phyloP scores from a whole-genome alignment of 2,888 invertebrate species.

The Zaprionus lineosus region DNA sequence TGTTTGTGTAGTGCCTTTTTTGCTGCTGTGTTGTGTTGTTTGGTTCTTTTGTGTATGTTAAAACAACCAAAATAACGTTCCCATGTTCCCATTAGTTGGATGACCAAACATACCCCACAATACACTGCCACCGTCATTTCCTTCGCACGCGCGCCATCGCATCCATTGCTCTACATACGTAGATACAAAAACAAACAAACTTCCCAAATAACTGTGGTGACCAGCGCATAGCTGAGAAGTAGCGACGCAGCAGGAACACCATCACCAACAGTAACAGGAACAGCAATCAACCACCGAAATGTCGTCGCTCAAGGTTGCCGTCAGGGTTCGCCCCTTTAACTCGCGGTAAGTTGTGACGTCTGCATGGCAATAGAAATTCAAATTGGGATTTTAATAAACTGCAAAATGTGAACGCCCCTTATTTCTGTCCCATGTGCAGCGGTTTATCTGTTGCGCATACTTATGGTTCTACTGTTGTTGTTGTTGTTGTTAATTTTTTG shows the following conservation, averaged over 20 bases:
- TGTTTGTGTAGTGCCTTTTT: background rate
- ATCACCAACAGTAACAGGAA: slow-evolving; percentile 9
- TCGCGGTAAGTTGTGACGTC: slow-evolving; percentile 86
- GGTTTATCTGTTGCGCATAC: slow-evolving; percentile 55
- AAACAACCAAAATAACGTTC: slow-evolving; percentile 32
- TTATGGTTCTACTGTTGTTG: too few species aligned
- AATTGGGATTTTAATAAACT: slow-evolving; percentile 7
- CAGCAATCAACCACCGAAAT: slow-evolving; percentile 83
- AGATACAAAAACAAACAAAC: background rate
- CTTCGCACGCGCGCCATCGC: background rate
- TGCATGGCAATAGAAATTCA: slow-evolving; percentile 12
- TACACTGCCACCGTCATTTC: slow-evolving; percentile 23
- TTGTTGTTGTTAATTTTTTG: too few species aligned
- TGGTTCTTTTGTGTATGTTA: too few species aligned
- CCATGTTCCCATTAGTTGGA: slow-evolving; percentile 15
- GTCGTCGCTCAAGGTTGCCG: slow-evolving; percentile 96
- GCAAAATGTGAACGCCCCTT: slow-evolving; percentile 45
- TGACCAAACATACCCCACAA: slow-evolving; percentile 9
- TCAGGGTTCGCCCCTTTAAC: slow-evolving; percentile 94
- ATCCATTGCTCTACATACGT: background rate
- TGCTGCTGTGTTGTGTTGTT: too few species aligned
- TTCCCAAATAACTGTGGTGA: slow-evolving; percentile 23
- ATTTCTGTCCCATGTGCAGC: slow-evolving; percentile 2
- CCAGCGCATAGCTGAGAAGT: slow-evolving; percentile 40
- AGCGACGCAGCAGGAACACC: slow-evolving; percentile 23